A percentile compares a stretch with the other conserved stretches of the same genome.
Evolutionary conservation across 2,888 invertebrate species (phyloP).

Genomic region (Yponomeuta sedellus): DNA sequence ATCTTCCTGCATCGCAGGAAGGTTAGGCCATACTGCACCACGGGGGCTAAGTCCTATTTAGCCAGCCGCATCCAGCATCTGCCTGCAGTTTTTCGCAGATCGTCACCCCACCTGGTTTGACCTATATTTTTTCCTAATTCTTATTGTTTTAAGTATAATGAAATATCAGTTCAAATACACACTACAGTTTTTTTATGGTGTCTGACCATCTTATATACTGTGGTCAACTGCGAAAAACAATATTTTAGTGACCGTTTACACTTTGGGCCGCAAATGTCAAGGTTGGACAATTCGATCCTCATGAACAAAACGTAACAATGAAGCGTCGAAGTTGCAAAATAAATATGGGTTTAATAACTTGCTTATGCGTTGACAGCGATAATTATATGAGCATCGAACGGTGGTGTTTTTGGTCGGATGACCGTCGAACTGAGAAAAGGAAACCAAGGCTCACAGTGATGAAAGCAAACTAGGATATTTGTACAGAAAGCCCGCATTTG

Average conservation of each 20-base stretch:
- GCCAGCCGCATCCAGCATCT: too few species aligned
- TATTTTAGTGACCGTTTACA: neutral
- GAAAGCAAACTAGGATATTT: too few species aligned
- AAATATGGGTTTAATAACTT: slow-evolving; percentile 46
- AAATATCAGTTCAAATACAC: too few species aligned
- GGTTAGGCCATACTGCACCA: too few species aligned
- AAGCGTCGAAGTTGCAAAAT: slow-evolving; percentile 34
- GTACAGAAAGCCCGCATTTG: too few species aligned
- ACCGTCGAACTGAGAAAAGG: neutral
- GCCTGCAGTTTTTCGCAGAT: too few species aligned
- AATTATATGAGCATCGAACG: slow-evolving; percentile 63
- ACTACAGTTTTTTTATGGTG: too few species aligned
- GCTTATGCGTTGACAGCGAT: slow-evolving; percentile 51
- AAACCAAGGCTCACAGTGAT: neutral
- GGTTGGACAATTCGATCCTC: slow-evolving; percentile 36
- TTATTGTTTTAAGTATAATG: too few species aligned
- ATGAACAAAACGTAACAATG: slow-evolving; percentile 31
- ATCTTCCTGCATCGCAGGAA: too few species aligned
- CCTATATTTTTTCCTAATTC: too few species aligned
- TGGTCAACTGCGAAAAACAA: neutral
- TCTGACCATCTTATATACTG: neutral
- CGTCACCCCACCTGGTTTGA: too few species aligned
- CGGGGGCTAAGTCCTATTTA: too few species aligned
- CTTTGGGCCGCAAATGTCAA: slow-evolving; percentile 37
- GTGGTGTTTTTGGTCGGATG: slow-evolving; percentile 16